Evolutionary conservation across 2,797 vertebrate species (phyloP).

Genomic region (Discoglossus pictus): DNA sequence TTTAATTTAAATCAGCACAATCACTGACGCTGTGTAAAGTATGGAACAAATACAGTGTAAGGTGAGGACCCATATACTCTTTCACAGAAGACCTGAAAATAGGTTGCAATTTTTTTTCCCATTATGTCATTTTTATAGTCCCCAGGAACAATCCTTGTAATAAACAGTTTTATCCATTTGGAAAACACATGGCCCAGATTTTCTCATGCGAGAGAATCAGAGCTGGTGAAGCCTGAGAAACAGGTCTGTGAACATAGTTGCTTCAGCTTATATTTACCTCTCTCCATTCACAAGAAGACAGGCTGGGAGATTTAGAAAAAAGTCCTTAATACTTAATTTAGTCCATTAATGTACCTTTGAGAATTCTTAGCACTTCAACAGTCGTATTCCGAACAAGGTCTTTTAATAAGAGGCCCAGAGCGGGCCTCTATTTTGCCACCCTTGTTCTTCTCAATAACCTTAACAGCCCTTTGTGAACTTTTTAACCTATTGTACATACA

Average conservation of each 20-base stretch:
- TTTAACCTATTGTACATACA: neutral
- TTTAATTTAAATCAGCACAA: no score
- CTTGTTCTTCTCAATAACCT: constrained; percentile 21
- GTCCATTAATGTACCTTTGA: constrained; percentile 38
- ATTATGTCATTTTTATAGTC: constrained; percentile 37
- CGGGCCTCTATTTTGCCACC: constrained; percentile 24
- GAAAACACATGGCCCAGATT: constrained; percentile 49
- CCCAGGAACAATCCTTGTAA: constrained; percentile 58
- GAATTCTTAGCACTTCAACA: constrained; percentile 43
- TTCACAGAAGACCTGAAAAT: constrained; percentile 20
- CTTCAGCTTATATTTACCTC: constrained; percentile 42
- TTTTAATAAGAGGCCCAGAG: constrained; percentile 35
- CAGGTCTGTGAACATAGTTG: constrained; percentile 29
- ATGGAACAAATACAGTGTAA: neutral
- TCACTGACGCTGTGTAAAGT: no score
- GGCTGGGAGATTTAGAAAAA: constrained; percentile 17
- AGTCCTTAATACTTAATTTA: constrained; percentile 41
- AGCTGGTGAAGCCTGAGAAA: constrained; percentile 37
- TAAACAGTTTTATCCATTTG: constrained; percentile 63
- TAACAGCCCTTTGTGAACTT: constrained; percentile 30
- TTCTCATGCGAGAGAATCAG: constrained; percentile 12
- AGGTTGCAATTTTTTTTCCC: constrained; percentile 17
- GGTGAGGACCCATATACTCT: neutral
- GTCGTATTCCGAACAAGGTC: constrained; percentile 33
- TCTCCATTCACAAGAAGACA: constrained; percentile 27